Evolutionary conservation across 2,797 vertebrate species (phyloP).

Genomic region (Enteromius argenteus): DNA sequence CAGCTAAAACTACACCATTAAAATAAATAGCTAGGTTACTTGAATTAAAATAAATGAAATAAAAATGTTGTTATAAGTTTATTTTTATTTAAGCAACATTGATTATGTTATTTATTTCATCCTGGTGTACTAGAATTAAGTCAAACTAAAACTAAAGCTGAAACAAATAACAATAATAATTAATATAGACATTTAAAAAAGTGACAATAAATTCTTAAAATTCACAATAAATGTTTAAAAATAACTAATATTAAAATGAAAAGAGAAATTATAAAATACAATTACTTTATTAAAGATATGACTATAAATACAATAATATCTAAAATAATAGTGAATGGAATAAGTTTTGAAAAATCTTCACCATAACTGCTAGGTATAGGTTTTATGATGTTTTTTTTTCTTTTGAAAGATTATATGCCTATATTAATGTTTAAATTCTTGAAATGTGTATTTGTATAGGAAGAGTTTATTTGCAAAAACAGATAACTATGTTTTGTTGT

Average conservation of each 20-base stretch:
- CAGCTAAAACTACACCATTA: neutral
- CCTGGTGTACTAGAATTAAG: neutral
- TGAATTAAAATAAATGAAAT: neutral
- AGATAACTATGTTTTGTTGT: too few species aligned
- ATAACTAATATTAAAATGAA: neutral
- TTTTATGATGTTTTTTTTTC: neutral
- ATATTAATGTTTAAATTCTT: neutral
- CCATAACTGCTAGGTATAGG: neutral
- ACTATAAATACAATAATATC: neutral
- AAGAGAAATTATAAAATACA: neutral
- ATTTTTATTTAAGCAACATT: neutral
- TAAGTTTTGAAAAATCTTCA: neutral
- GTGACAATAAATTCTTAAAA: neutral
- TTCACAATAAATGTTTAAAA: neutral
- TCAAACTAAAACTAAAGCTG: neutral
- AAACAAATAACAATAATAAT: neutral
- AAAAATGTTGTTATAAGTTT: accelerated
- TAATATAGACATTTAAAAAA: neutral
- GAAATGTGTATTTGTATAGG: neutral
- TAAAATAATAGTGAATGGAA: neutral
- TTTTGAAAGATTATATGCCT: neutral
- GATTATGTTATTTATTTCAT: neutral
- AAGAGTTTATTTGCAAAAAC: too few species aligned
- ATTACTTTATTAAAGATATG: neutral
- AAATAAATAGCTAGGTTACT: neutral